Evolutionary conservation across 1,140 invertebrate genomes (phyloP).

Genomic region (Sitobion miscanthi): DNA sequence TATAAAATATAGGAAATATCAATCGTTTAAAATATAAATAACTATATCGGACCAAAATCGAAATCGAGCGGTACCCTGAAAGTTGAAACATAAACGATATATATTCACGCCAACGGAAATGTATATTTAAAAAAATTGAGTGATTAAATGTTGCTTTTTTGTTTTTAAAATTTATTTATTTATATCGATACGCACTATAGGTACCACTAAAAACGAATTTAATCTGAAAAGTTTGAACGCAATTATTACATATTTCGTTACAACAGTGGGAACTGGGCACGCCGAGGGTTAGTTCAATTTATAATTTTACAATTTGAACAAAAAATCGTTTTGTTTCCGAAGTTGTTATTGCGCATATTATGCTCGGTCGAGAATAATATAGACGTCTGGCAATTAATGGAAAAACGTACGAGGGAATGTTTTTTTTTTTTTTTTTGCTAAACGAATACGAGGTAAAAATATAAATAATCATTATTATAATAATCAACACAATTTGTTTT

Average conservation of each 20-base stretch:
- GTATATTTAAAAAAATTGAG: too few species aligned
- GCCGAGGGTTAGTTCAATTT: neutral
- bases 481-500: constrained; percentile 1
- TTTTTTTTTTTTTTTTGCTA: neutral
- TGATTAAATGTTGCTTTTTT: too few species aligned
- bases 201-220: neutral
- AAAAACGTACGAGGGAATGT: neutral
- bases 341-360: neutral
- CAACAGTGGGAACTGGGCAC: neutral
- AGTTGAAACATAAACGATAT: neutral
- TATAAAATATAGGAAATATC: too few species aligned
- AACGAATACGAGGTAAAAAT: neutral
- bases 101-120: too few species aligned
- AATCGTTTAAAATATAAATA: neutral
- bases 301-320: neutral
- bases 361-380: neutral
- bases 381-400: neutral
- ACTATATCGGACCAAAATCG: neutral
- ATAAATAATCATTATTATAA: neutral
- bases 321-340: neutral
- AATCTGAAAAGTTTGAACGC: neutral
- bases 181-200: neutral
- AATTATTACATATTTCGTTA: neutral
- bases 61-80: neutral
- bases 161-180: neutral